Percentiles rank a stretch among this genome's conserved stretches.
Evolutionary conservation across 2,888 invertebrate genomes (phyloP).

Genomic region (Proisotoma minuta): DNA sequence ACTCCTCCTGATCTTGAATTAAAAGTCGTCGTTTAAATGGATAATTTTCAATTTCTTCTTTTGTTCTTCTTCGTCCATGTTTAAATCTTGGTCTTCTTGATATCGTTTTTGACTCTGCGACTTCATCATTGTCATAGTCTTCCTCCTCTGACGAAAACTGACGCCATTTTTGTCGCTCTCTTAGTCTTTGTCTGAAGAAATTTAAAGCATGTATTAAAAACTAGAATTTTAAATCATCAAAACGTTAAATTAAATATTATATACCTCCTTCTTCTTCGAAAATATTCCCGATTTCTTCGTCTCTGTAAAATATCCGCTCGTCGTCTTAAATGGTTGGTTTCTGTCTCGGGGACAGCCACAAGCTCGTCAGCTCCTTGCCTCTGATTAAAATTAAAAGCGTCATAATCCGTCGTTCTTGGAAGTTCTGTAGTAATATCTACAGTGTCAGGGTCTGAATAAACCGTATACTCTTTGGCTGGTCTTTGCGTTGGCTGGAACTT

Average conservation of each 20-base stretch:
- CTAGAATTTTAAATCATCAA: too few relatives aligned
- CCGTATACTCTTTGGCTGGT: constrained; percentile 24
- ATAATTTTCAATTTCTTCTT: constrained; percentile 5
- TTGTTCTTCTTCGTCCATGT: neutral
- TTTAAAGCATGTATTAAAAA: too few relatives aligned
- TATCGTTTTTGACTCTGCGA: neutral
- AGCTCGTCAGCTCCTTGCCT: too few relatives aligned
- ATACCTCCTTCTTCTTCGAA: too few relatives aligned
- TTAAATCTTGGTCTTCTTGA: neutral
- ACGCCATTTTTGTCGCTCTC: too few relatives aligned
- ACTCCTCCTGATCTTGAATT: too few relatives aligned
- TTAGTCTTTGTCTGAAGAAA: too few relatives aligned
- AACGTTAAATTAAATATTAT: too few relatives aligned
- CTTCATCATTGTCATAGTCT: neutral
- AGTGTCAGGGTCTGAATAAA: constrained; percentile 26
- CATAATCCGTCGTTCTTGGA: neutral
- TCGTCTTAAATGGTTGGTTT: constrained; percentile 1
- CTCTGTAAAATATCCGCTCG: constrained; percentile 5
- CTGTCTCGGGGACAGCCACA: neutral
- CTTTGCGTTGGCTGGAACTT: too few relatives aligned
- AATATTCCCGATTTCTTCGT: neutral
- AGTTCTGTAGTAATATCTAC: constrained; percentile 23
- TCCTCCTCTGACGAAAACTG: neutral
- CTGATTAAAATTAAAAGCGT: neutral
- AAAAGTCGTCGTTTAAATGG: too few relatives aligned